Percentiles rank a stretch among this genome's conserved stretches.
phyloP scores from a whole-genome alignment of 2,797 vertebrate species.

The Chaenodraco wilsoni region DNA sequence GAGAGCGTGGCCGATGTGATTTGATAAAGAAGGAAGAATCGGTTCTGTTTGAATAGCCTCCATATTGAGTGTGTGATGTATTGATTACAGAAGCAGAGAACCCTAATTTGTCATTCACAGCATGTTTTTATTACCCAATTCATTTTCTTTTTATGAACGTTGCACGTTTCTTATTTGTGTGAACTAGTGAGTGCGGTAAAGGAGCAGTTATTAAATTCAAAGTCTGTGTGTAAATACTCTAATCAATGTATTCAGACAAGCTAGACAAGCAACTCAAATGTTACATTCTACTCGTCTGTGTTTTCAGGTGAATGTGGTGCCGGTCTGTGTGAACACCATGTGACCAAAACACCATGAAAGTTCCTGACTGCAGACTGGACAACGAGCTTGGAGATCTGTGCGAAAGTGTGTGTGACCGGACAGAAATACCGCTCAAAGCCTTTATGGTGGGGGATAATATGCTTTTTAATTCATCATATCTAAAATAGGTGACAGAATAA shows the following conservation, averaged over 20 bases:
- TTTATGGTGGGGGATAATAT: conserved; percentile 87
- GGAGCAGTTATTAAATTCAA: conserved; percentile 15
- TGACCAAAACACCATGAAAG: conserved; percentile 88
- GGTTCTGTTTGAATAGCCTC: conserved; percentile 58
- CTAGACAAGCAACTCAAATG: background rate
- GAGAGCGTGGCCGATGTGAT: conserved; percentile 50
- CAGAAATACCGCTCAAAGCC: conserved; percentile 93
- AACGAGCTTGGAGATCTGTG: conserved; percentile 91
- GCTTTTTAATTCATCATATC: background rate
- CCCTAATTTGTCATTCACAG: conserved; percentile 67
- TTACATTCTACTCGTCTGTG: background rate
- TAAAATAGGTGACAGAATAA: background rate
- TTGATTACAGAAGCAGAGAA: conserved; percentile 64
- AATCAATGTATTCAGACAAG: background rate
- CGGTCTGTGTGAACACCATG: conserved; percentile 92
- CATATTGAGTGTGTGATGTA: conserved; percentile 65
- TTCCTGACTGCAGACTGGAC: conserved; percentile 90
- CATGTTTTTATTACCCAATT: conserved; percentile 64
- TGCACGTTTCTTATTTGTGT: conserved; percentile 41
- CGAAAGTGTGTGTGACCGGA: conserved; percentile 91
- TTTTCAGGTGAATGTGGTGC: conserved; percentile 90
- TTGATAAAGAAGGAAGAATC: conserved; percentile 59
- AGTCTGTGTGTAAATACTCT: background rate
- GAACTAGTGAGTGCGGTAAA: conserved; percentile 31
- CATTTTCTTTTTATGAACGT: conserved; percentile 57